These are phyloP conservation scores for Neoniphon sammara DNA, from an alignment of 2,797 vertebrate genomes.

Conservation along the genomic window DNA sequence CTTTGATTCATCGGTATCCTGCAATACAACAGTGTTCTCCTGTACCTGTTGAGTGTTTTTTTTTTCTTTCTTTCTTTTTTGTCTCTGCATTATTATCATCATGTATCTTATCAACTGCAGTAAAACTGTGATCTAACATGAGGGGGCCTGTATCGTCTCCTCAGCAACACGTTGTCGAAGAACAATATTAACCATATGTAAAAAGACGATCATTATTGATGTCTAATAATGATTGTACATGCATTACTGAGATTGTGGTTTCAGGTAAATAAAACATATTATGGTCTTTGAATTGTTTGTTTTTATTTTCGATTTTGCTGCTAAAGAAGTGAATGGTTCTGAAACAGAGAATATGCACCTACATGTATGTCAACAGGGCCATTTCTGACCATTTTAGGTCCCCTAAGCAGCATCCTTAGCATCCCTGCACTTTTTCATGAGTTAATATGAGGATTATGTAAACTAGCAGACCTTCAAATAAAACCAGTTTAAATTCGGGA, in stretches of 20 bases:
- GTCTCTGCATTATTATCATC: slow-evolving; percentile 64
- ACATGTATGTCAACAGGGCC: too few relatives aligned
- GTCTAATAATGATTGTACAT: slow-evolving; percentile 77
- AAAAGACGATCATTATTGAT: slow-evolving; percentile 70
- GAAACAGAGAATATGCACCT: background rate
- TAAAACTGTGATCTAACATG: slow-evolving; percentile 80
- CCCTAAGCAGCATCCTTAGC: too few relatives aligned
- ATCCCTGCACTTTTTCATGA: too few relatives aligned
- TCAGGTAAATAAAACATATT: slow-evolving; percentile 82
- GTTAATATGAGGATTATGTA: too few relatives aligned
- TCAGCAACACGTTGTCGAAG: slow-evolving; percentile 63
- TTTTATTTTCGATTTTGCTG: background rate
- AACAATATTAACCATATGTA: slow-evolving; percentile 71
- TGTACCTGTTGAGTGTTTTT: slow-evolving; percentile 48
- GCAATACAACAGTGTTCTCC: slow-evolving; percentile 72
- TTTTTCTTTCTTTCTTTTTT: too few relatives aligned
- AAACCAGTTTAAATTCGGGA: too few relatives aligned
- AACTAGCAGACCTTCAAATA: too few relatives aligned
- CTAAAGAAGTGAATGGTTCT: background rate
- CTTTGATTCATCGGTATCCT: slow-evolving; percentile 69
- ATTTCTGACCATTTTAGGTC: too few relatives aligned
- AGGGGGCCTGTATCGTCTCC: slow-evolving; percentile 51
- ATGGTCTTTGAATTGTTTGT: slow-evolving; percentile 63
- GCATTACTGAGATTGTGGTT: slow-evolving; percentile 80
- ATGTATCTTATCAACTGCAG: slow-evolving; percentile 78